Evolutionary conservation across 1,140 invertebrate genomes (phyloP), one percentile per base, ranked within the genome.

Genomic region (Capitella teleta): DNA sequence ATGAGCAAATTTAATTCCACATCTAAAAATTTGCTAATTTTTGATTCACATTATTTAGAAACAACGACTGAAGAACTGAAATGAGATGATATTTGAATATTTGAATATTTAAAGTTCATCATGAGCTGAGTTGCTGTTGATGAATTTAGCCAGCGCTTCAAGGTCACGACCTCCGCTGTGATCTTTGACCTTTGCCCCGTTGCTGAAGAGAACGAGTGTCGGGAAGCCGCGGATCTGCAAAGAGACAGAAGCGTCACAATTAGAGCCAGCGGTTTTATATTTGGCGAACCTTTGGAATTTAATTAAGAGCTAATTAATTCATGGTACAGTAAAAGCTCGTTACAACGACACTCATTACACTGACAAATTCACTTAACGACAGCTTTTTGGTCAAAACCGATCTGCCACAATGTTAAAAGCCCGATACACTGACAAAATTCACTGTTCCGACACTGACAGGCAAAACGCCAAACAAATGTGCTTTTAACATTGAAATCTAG

Each of bases 141-240:
- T 19, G 16, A 47, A 47, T 3, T 16, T 36, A 18, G n/a, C 16
- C 14, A 47, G 8, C 5, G 5, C 14, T 25, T 47, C 45, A 2
- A 47, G 30, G 21, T 24, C 19, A 28, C 45, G 45, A 2, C 19
- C 45, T 34, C 45, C 45, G 2, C 36, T 32, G 19, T 47, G 45
- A 16, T 47, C 45, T 10, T 14, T 24, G 19, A 32, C 21, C 26
- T 47, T 36, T 32, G 40, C 1, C 58, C 53, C 56, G 51, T 47
- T 57, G 50, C 38, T 6, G 55, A 21, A 56, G 26, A 57, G 32
- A 32, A 38, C 5, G 37, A 56, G 48, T 37, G 53, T 40, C 14
- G 41, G 45, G 18, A 45, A 24, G 8, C 25, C 28, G 3, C 21
- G 1, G 44, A 50, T 34, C 41, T 48, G 54, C 19, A 38, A 2